Evolutionary conservation across 2,113 vertebrate genomes (phyloP), one percentile per base, ranked within the genome.

Genomic region (Lasiurus cinereus): DNA sequence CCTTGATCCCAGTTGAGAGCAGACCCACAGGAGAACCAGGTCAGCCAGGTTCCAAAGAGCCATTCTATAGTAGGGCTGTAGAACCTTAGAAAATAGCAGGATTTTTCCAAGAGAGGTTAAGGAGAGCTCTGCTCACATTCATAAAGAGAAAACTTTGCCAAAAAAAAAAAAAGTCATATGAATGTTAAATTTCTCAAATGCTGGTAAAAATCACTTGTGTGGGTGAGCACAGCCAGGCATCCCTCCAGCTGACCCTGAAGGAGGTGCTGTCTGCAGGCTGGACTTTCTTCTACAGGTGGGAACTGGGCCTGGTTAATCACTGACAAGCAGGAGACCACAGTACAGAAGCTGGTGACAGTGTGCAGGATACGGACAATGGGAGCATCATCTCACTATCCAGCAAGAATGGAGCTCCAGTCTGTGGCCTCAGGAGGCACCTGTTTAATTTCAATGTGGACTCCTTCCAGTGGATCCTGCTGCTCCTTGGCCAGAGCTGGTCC

Each of bases 331-430:
- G 99, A 99, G 97, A 99, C 98, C 0, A 99, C 99, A 0, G 99
- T 99, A 78, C 99, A 99, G 98, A 99, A 99, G 97, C 98, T 99
- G 99, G 99, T 99, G 93, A 99, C 99, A 96, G 99, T 99, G 99
- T 99, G 99, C 95, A 99, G 0, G 99, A 99, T 91, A 98, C 98
- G 0, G 99, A 99, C 99, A 98, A 98, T 96, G 99, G 99, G 52
- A 99, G 99, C 98, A 99, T 99, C 96, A 99, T 99, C 87, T 99
- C 99, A 0, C 98, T 99, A 67, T 99, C 98, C 97, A 99, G 99
- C 98, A 99, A 99, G 98, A 99, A 98, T 0, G 99, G 99, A 99
- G 92, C 98, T 99, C 43, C 99, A 99, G 95, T 99, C 99, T 8
- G 99, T 99, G 97, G 99, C 99, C 98, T 98, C 98, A 29, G 98